Evolutionary conservation across 2,888 invertebrate genomes (phyloP), one percentile per base, ranked within the genome.

Genomic region (Elmis aenea): DNA sequence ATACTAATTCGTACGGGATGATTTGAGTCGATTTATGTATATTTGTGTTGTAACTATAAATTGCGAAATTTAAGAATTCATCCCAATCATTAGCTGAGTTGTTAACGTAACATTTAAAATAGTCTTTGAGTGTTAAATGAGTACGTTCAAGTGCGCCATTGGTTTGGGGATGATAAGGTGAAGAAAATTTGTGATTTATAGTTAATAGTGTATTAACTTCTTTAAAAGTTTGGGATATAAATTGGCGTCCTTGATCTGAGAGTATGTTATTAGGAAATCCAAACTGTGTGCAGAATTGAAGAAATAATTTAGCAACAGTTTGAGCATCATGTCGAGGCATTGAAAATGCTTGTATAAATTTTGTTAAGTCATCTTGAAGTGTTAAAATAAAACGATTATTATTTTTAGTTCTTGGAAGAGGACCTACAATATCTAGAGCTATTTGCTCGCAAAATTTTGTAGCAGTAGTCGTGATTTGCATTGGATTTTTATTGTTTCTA

Each of bases 241-340:
- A 59, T 27, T 59, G 46, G 5, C 48, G 46, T 2, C 59, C 62
- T 50, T 54, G 55, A 28, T 64, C 61, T 0, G 62, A 54, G 0
- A 62, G 26, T 12, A 61, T 32, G 9, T 20, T 25, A 27, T 52
- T 51, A 2, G 60, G 57, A 4, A 61, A 51, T 3, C 59, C 58
- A 31, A 57, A 55, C 3, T 52, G 22, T 3, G 54, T 45, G n/a
- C 52, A 51, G 14, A 52, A 49, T 12, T 54, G 47, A 1, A 57
- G 16, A 1, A 62, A 33, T n/a, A 35, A 14, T 10, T 46, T 39
- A 5, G 53, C 57, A 8, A 57, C 47, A 1, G 48, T 53, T 38
- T 47, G 39, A 2, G 58, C 52, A 5, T 45, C 38, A 30, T 50
- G 45, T 15, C 45, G 31, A 4, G 25, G 29, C 6, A 54, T 16